Base-by-base conservation (phyloP, 2,888 invertebrate genomes). In the Noctuana brunneofusca region DNA sequence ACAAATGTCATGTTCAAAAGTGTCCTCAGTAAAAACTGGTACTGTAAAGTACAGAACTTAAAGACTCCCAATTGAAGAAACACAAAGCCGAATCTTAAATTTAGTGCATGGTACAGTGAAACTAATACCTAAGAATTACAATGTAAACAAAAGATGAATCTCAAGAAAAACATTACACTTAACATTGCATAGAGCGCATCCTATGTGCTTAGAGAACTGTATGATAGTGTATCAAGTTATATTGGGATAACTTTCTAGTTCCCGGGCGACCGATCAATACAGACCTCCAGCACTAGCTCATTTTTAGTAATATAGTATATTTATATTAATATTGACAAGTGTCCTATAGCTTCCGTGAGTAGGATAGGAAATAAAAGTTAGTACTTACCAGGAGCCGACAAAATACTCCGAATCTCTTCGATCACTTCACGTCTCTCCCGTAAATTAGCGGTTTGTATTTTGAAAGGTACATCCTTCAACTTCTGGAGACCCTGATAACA, bases 391-490 rank as follows among this genome's bases (percentile, higher is more conserved):
- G 95, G 93, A 81, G 95, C 94, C 76, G 93, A 92, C 80, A 96
- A 91, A 81, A 96, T 94, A 83, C 93, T 89, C 76, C 93, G 93
- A 81, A 96, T 94, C 90, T 94, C 93, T 74, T 94, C 85, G 68
- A 95, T 89, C 75, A 95, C 92, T 80, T 93, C 90, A 79, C 93
- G 93, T 77, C 96, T 92, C 77, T 94, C 95, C 78, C 93, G 95
- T 79, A 94, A 89, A 86, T 95, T 95, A 69, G 95, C 93, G 75
- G 94, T 94, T 83, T 96, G 95, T 75, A 96, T 93, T 86, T 93
- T 94, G 81, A 93, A 93, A 64, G 95, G 95, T 76, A 96, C 91
- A 91, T 96, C 95, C 84, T 95, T 95, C 71, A 96, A 87, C 76
- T 93, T 94, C 86, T 92, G 94, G 70, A 93, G 85, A 71, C 95